Conservation (phyloP, 2,797 vertebrate genomes). For the Dendrocincla fuliginosa region DNA sequence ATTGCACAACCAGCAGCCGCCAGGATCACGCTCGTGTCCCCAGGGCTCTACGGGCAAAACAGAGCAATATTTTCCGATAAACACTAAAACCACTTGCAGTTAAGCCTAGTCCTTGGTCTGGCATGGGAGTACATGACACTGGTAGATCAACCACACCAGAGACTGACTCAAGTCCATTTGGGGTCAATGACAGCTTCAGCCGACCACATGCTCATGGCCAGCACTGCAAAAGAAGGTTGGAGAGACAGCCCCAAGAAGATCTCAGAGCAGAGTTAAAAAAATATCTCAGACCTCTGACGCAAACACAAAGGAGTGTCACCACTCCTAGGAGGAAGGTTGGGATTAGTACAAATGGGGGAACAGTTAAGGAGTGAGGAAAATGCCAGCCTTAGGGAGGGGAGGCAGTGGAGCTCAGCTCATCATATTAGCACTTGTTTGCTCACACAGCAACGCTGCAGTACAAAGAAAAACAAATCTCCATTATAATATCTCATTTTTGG, state of each 20-base stretch:
- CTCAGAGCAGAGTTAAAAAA: neutral
- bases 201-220: rapidly evolving
- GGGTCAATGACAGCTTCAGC: neutral
- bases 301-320: neutral
- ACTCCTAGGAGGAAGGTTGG: neutral
- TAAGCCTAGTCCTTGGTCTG: neutral
- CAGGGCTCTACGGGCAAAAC: neutral
- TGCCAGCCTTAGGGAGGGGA: neutral
- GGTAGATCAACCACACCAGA: neutral
- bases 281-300: neutral
- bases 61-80: neutral
- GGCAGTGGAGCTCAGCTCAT: neutral
- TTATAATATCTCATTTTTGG: neutral
- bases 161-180: neutral
- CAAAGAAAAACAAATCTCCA: neutral
- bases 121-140: neutral
- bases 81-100: neutral
- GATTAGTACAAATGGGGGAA: neutral
- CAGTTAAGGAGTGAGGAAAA: neutral
- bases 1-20: neutral
- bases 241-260: neutral
- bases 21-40: neutral
- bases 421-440: neutral
- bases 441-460: neutral
- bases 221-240: neutral